These are phyloP conservation scores for Calephelis perditalis DNA, from an alignment of 2,888 invertebrate genomes.

Conservation along the genomic window DNA sequence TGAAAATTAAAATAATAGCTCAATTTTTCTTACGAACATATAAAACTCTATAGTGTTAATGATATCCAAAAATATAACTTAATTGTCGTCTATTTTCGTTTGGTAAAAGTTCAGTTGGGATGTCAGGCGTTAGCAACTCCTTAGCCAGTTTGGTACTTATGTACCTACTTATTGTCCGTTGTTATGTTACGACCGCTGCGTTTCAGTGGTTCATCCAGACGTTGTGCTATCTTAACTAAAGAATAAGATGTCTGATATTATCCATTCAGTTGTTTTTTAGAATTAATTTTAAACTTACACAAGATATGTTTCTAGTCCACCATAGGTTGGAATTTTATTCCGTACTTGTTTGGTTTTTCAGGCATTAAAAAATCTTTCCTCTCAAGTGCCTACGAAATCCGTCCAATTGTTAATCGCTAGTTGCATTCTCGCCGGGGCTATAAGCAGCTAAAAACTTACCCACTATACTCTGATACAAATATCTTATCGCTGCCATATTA, in stretches of 20 bases:
- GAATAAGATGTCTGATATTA: conserved; percentile 14
- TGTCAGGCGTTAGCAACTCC: conserved; percentile 22
- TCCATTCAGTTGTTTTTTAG: conserved; percentile 16
- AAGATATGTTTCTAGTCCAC: conserved; percentile 16
- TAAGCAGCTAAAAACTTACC: conserved; percentile 21
- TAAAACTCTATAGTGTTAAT: conserved; percentile 19
- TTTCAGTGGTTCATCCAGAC: conserved; percentile 18
- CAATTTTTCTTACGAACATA: conserved; percentile 28
- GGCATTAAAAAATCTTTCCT: conserved; percentile 19
- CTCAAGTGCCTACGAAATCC: conserved; percentile 20
- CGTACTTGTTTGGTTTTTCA: conserved; percentile 19
- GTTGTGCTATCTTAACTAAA: conserved; percentile 16
- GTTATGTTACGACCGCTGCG: conserved; percentile 16
- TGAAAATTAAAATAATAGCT: conserved; percentile 30
- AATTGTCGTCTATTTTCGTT: conserved; percentile 25
- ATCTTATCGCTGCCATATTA: conserved; percentile 26
- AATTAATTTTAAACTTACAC: conserved; percentile 15
- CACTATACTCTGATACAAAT: conserved; percentile 18
- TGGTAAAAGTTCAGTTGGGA: conserved; percentile 26
- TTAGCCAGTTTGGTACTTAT: conserved; percentile 2
- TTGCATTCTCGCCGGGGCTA: conserved; percentile 16
- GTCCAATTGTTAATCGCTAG: conserved; percentile 16
- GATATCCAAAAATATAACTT: too few species aligned
- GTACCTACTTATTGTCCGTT: background rate
- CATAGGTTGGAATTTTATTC: conserved; percentile 18